Evolutionary conservation across 2,113 vertebrate genomes (phyloP).

Genomic region (Ifrita kowaldi): DNA sequence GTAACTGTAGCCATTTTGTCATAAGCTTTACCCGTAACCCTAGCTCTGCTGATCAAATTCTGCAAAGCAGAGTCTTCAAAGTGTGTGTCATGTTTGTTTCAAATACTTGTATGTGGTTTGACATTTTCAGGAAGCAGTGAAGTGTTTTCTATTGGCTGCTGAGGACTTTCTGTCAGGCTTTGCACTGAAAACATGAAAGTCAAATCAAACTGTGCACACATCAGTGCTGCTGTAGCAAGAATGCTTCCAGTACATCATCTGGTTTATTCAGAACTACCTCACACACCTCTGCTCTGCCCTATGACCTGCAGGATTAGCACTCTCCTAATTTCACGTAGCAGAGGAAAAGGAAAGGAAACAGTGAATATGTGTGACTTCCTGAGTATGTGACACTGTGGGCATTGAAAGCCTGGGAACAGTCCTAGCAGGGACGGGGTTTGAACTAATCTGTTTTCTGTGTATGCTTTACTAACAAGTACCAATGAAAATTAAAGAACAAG

Average conservation of each 20-base stretch:
- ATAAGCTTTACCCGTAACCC: background rate
- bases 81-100: background rate
- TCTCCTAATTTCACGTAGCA: fast-evolving
- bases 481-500: background rate
- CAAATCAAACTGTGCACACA: background rate
- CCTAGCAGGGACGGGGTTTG: background rate
- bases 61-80: background rate
- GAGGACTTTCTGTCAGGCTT: background rate
- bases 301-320: background rate
- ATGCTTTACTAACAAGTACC: background rate
- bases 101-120: background rate
- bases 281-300: background rate
- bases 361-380: background rate
- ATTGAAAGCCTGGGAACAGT: background rate
- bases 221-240: background rate
- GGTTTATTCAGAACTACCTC: background rate
- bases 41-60: background rate
- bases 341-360: background rate
- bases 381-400: background rate
- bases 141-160: background rate
- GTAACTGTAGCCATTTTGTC: background rate
- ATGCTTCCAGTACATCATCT: background rate
- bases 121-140: background rate
- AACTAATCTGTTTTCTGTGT: background rate
- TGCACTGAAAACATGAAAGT: background rate